Evolutionary conservation across 2,888 invertebrate genomes (phyloP).

Genomic region (Suillia variegata): DNA sequence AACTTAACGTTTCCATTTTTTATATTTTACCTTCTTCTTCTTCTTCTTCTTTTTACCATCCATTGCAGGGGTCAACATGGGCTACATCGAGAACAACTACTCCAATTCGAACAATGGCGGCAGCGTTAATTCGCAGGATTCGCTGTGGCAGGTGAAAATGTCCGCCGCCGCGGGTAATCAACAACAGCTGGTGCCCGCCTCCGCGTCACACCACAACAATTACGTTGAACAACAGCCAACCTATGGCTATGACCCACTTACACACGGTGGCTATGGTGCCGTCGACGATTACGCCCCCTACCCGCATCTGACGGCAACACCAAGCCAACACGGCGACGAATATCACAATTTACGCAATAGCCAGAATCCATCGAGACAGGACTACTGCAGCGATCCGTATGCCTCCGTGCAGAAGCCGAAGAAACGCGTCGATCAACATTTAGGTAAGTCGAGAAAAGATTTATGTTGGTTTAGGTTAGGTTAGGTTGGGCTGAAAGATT

Average conservation of each 20-base stretch:
- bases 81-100: conserved; percentile 89
- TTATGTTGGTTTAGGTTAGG: background rate
- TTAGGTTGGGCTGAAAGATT: background rate
- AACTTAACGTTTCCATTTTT: conserved; percentile 3
- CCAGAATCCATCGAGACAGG: conserved; percentile 84
- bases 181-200: conserved; percentile 66
- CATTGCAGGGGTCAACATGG: conserved; percentile 81
- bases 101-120: conserved; percentile 95
- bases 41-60: background rate
- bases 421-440: conserved; percentile 84
- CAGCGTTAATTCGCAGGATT: conserved; percentile 92
- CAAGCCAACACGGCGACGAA: conserved; percentile 71
- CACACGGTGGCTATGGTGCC: conserved; percentile 82
- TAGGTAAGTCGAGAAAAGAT: conserved; percentile 71
- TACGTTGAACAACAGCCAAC: conserved; percentile 72
- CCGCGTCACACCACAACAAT: conserved; percentile 62
- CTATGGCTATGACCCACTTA: conserved; percentile 78
- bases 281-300: conserved; percentile 86
- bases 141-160: conserved; percentile 93
- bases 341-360: conserved; percentile 74
- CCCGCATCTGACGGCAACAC: conserved; percentile 74
- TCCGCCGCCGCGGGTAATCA: conserved; percentile 75
- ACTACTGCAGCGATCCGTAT: conserved; percentile 87
- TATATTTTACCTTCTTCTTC: conserved; percentile 15
- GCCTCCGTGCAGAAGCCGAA: conserved; percentile 89